These are phyloP conservation scores for Brenthis hecate DNA, from an alignment of 2,888 invertebrate species.

Conservation along the genomic window DNA sequence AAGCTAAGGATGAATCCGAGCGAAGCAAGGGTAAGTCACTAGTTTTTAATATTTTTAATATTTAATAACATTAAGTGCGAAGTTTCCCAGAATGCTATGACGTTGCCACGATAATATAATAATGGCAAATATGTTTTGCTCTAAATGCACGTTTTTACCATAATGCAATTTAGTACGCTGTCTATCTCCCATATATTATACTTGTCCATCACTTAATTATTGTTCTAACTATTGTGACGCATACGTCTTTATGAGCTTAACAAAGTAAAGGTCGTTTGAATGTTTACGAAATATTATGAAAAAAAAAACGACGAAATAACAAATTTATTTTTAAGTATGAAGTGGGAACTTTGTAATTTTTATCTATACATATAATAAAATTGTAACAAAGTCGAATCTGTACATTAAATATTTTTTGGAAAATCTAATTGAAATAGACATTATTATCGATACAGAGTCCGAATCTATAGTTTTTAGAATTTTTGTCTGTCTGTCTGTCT, in stretches of 20 bases:
- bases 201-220: conserved; percentile 38
- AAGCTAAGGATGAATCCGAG: no score
- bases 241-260: conserved; percentile 14
- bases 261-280: conserved; percentile 19
- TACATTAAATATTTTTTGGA: no score
- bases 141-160: conserved; percentile 50
- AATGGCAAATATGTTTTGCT: conserved; percentile 42
- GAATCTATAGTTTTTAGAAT: no score
- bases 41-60: no score
- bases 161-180: conserved; percentile 47
- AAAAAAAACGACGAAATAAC: not conserved
- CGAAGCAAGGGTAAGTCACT: no score
- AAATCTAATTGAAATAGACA: no score
- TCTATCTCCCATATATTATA: conserved; percentile 43
- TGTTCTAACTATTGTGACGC: conserved; percentile 18
- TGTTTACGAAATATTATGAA: not conserved
- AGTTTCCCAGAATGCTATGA: conserved; percentile 15
- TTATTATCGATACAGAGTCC: no score
- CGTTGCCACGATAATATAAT: conserved; percentile 32
- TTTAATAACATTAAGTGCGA: not conserved
- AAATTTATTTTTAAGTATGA: not conserved
- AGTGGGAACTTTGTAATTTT: no score
- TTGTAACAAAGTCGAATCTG: no score
- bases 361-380: no score
- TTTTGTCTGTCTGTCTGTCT: no score